A percentile compares a stretch with the other conserved stretches of the same genome.
These are phyloP conservation scores for Naso thynnoides DNA, from an alignment of 2,797 vertebrate species.

Conservation along the genomic window DNA sequence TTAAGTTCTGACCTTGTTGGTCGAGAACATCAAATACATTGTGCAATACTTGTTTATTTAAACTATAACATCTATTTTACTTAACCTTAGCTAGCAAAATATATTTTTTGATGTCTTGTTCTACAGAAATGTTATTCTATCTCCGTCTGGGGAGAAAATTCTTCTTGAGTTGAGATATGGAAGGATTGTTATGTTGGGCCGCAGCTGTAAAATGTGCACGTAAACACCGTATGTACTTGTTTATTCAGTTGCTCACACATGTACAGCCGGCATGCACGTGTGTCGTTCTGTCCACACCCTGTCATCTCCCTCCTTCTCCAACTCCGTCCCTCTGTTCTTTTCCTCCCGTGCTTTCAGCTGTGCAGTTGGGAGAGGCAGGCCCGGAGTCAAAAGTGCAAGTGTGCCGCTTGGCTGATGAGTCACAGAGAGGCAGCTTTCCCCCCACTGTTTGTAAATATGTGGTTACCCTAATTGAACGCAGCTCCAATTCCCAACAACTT, in stretches of 20 bases:
- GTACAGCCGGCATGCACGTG: conserved; percentile 60
- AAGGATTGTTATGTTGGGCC: too few relatives aligned
- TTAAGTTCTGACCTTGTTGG: too few relatives aligned
- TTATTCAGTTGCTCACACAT: conserved; percentile 69
- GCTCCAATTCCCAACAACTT: conserved; percentile 80
- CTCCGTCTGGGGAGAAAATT: too few relatives aligned
- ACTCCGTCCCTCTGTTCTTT: conserved; percentile 54
- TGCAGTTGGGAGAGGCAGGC: conserved; percentile 65
- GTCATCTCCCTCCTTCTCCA: conserved; percentile 60
- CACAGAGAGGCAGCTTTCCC: conserved; percentile 74
- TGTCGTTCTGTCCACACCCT: conserved; percentile 76
- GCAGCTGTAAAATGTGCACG: too few relatives aligned
- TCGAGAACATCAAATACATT: too few relatives aligned
- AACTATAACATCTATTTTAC: too few relatives aligned
- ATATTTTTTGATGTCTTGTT: too few relatives aligned
- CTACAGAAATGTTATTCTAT: too few relatives aligned
- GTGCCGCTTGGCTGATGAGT: conserved; percentile 80
- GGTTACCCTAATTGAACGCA: conserved; percentile 84
- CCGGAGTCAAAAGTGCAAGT: conserved; percentile 83
- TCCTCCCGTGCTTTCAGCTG: conserved; percentile 44
- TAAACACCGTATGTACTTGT: conserved; percentile 60
- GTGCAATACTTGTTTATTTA: too few relatives aligned
- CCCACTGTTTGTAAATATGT: conserved; percentile 85
- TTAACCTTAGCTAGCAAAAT: too few relatives aligned
- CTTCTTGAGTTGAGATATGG: too few relatives aligned